A percentile compares a stretch with the other conserved stretches of the same genome.
Evolutionary conservation across 2,113 vertebrate genomes (phyloP).

Genomic region (Burhinus bistriatus): DNA sequence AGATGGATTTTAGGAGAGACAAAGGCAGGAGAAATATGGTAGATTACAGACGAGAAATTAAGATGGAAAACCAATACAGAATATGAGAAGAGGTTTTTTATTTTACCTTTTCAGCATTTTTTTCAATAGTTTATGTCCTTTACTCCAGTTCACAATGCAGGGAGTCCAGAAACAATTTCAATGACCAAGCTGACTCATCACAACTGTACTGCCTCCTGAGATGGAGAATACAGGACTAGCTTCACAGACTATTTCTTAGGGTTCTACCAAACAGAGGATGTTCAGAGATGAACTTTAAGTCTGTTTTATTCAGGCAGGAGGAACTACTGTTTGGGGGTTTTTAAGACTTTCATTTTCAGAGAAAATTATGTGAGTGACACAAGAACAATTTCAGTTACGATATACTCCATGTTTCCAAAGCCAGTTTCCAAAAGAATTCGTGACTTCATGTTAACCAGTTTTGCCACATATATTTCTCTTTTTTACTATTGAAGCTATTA

Average conservation of each 20-base stretch:
- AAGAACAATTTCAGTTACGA: neutral
- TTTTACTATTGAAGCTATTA: neutral
- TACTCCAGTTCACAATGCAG: neutral
- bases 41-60: neutral
- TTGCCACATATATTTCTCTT: neutral
- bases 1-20: neutral
- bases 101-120: neutral
- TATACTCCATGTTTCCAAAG: neutral
- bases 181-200: neutral
- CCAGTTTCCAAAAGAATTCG: neutral
- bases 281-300: neutral
- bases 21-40: neutral
- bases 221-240: neutral
- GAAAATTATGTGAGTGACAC: neutral
- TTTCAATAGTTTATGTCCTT: neutral
- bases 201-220: neutral
- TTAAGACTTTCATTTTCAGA: neutral
- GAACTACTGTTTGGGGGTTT: neutral
- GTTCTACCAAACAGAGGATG: neutral
- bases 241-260: neutral
- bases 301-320: neutral
- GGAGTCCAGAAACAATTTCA: neutral
- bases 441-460: neutral
- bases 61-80: neutral
- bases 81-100: neutral